Evolutionary conservation across 2,888 invertebrate genomes (phyloP).

Genomic region (Iselma pallidipennis): DNA sequence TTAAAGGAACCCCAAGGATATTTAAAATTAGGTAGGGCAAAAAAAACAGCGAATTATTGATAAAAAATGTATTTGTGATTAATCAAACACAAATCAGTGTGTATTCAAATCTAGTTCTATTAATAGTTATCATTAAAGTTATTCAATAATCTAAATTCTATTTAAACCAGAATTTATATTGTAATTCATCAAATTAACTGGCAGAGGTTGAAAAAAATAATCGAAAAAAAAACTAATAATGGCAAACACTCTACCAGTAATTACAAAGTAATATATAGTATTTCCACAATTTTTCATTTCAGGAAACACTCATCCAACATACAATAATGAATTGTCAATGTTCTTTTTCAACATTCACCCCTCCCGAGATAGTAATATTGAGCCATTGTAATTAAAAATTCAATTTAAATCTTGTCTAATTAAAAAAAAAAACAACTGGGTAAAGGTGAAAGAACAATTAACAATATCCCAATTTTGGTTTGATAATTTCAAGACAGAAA

Average conservation of each 20-base stretch:
- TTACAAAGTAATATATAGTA: conserved; percentile 16
- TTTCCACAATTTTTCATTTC: conserved; percentile 1
- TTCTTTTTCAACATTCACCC: neutral
- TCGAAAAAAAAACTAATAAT: conserved; percentile 27
- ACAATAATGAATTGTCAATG: neutral
- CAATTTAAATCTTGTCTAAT: too few relatives aligned
- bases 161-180: conserved; percentile 17
- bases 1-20: too few relatives aligned
- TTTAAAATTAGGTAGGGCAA: too few relatives aligned
- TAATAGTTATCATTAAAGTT: conserved; percentile 8
- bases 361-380: neutral
- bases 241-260: conserved; percentile 22
- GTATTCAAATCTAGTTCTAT: conserved; percentile 29
- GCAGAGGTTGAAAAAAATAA: conserved; percentile 23
- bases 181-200: conserved; percentile 16
- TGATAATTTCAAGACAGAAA: neutral
- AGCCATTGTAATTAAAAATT: neutral
- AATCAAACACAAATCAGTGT: conserved; percentile 33
- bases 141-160: conserved; percentile 16
- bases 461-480: neutral
- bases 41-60: conserved; percentile 7
- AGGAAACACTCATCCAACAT: neutral
- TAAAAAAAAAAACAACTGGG: neutral
- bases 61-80: conserved; percentile 36
- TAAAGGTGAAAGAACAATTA: neutral